These are phyloP conservation scores for Hydraecia micacea DNA, from an alignment of 2,888 invertebrate species.

Conservation along the genomic window DNA sequence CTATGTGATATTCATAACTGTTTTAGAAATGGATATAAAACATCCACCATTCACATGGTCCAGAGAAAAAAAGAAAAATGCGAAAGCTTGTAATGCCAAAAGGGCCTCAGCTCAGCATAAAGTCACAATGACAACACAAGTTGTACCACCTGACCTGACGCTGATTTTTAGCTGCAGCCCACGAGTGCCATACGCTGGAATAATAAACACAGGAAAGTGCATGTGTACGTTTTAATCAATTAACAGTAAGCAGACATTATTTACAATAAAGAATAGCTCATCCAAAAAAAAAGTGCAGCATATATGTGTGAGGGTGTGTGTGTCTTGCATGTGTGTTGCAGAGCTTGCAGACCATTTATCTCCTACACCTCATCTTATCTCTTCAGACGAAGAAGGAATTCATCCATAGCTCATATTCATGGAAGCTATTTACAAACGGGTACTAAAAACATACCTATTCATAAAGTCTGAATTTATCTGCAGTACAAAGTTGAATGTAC, in stretches of 20 bases:
- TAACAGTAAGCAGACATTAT: too few species aligned
- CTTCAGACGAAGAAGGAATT: not conserved
- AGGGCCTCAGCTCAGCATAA: not conserved
- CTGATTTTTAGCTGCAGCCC: not conserved
- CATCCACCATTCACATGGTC: not conserved
- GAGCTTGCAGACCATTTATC: not conserved
- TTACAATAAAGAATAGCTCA: too few species aligned
- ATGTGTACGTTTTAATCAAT: not conserved
- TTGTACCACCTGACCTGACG: not conserved
- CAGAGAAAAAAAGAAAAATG: not conserved
- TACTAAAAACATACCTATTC: constrained; percentile 19
- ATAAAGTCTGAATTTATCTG: constrained; percentile 30
- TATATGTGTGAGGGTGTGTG: too few species aligned
- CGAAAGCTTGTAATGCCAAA: too few species aligned
- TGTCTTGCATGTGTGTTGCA: too few species aligned
- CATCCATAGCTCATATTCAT: not conserved
- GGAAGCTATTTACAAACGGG: not conserved
- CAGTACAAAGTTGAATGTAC: constrained; percentile 54
- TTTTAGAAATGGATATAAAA: not conserved
- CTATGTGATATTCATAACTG: not conserved
- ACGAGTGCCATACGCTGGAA: not conserved
- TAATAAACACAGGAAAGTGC: not conserved
- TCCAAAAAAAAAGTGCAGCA: too few species aligned
- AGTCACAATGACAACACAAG: not conserved
- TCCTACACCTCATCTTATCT: not conserved